Evolutionary conservation across 2,888 invertebrate genomes (phyloP), one percentile per base, ranked within the genome.

Genomic region (Dicycla oo): DNA sequence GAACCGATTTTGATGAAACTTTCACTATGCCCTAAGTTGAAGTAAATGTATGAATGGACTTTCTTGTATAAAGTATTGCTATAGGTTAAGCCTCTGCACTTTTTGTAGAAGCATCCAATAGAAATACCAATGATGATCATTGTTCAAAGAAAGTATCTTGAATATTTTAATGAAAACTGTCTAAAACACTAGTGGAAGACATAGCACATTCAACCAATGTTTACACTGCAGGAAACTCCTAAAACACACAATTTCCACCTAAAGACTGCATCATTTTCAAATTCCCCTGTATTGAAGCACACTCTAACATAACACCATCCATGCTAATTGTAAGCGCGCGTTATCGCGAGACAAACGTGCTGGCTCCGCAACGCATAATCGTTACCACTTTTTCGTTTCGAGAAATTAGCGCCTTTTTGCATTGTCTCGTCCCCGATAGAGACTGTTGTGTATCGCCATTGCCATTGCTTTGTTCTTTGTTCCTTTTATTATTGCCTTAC

Each of bases 321-420:
- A 74, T 84, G 93, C 94, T 96, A 95, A 96, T 95, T 95, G 95
- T 94, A 94, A 95, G 95, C 94, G 95, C 93, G 91, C 95, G 94
- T 95, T 96, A 96, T 96, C 95, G 94, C 93, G 95, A 96, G 95
- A 95, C 95, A 96, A 96, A 95, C 95, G 95, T 91, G 94, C 91
- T 93, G 91, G 92, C 90, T 91, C 92, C 92, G 92, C 94, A 93
- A 94, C 95, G 95, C 95, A 96, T 96, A 96, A 96, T 95, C 95
- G 93, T 96, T 96, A 94, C 93, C 93, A 94, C 93, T 95, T 94
- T 95, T 95, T 94, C 95, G 95, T 94, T 94, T 94, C 93, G 92
- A 86, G 91, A 93, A 94, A 96, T 96, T 95, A 96, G 95, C 95
- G 95, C 93, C 95, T 96, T 96, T 96, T 96, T 95, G 95, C 94